Conservation (phyloP, 64 coral and sea anemone genomes). For the Pocillopora verrucosa region DNA sequence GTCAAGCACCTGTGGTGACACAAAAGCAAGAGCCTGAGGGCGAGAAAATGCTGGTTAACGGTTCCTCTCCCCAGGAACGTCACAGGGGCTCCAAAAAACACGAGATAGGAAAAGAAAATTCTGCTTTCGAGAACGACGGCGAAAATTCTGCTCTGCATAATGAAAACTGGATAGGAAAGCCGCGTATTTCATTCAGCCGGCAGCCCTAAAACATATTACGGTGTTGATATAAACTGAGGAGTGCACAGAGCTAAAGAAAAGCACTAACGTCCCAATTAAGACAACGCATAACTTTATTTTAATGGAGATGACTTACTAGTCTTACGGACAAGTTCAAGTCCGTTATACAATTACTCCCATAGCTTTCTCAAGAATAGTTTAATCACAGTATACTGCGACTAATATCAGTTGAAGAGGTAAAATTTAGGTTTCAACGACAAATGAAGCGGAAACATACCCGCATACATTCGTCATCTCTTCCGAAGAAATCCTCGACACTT, state of each 20-base stretch:
- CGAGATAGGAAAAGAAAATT: neutral
- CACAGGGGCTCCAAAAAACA: neutral
- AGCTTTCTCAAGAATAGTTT: too few species aligned
- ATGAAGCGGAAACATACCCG: too few species aligned
- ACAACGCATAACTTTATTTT: too few species aligned
- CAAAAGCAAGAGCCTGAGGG: neutral
- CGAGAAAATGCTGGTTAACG: neutral
- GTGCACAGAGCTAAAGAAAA: neutral
- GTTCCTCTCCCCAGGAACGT: neutral
- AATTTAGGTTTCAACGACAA: too few species aligned
- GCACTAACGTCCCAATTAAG: too few species aligned
- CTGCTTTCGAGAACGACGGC: neutral
- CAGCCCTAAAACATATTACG: neutral
- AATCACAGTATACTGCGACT: too few species aligned
- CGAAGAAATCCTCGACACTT: too few species aligned
- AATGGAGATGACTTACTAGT: too few species aligned
- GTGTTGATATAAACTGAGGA: neutral
- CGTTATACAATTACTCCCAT: too few species aligned
- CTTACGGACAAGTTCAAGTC: too few species aligned
- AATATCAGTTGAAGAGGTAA: too few species aligned
- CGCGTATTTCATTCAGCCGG: neutral
- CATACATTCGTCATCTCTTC: too few species aligned
- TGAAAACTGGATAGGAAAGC: slow-evolving; percentile 12
- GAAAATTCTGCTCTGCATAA: neutral
- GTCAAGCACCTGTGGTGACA: neutral